A percentile compares a stretch with the other conserved stretches of the same genome.
Conservation (phyloP, 2,113 vertebrate species). For the Isichthys henryi region DNA sequence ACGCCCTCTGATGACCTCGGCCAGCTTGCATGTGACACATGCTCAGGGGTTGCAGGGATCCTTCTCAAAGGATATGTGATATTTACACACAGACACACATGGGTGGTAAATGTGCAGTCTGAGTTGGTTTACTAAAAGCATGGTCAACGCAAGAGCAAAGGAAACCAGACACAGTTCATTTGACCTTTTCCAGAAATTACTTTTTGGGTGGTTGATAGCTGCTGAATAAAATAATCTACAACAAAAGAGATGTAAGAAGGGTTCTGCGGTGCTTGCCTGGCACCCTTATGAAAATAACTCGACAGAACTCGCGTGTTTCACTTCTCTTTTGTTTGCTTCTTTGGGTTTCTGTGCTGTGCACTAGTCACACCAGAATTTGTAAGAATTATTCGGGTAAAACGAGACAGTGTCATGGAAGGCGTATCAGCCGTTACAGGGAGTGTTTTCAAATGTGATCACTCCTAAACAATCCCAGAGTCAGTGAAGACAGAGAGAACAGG, state of each 20-base stretch:
- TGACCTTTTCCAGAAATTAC: not conserved
- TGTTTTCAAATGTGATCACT: not conserved
- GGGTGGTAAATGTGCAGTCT: not conserved
- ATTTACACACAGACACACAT: slow-evolving; percentile 4
- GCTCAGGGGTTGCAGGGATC: not conserved
- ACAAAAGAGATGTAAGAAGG: not conserved
- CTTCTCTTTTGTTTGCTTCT: not conserved
- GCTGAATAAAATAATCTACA: not conserved
- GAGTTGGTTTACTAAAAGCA: not conserved
- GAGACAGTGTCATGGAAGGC: not conserved
- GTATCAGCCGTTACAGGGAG: not conserved
- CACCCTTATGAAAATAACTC: slow-evolving; percentile 10
- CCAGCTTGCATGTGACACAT: not conserved
- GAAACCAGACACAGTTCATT: not conserved
- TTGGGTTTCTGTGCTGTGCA: not conserved
- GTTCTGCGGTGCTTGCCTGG: not conserved
- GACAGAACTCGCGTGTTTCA: slow-evolving; percentile 20
- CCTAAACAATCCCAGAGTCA: not conserved
- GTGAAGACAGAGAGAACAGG: not conserved
- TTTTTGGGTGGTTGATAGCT: not conserved
- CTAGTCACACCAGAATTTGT: not conserved
- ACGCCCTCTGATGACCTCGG: not conserved
- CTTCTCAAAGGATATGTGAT: not conserved
- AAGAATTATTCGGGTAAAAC: not conserved
- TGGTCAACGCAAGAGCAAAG: not conserved